Evolutionary conservation across 2,888 invertebrate genomes (phyloP).

Genomic region (Cheilosia vulpina): DNA sequence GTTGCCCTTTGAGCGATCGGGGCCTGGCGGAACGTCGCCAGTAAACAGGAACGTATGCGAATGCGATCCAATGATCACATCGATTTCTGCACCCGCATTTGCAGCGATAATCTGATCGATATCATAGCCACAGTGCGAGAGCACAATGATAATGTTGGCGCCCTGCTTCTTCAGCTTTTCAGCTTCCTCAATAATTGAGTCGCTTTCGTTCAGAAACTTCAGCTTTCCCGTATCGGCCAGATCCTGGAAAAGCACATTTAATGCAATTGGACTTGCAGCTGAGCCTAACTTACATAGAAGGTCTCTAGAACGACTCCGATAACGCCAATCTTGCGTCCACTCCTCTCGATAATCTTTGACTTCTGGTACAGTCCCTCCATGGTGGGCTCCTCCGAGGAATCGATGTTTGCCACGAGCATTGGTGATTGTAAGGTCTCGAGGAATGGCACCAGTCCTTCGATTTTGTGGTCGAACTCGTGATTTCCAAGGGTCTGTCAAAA

Average conservation of each 20-base stretch:
- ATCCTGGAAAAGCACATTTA: conserved; percentile 83
- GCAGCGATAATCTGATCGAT: conserved; percentile 88
- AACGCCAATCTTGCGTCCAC: conserved; percentile 89
- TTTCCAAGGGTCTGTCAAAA: conserved; percentile 90
- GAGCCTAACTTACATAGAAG: conserved; percentile 85
- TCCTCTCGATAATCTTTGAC: conserved; percentile 87
- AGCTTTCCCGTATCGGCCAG: conserved; percentile 88
- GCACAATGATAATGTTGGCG: conserved; percentile 90
- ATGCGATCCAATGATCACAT: conserved; percentile 94
- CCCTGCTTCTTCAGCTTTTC: conserved; percentile 86
- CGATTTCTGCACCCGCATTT: conserved; percentile 87
- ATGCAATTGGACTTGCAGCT: conserved; percentile 8
- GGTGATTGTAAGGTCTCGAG: conserved; percentile 87
- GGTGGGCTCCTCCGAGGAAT: conserved; percentile 87
- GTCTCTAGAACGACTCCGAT: conserved; percentile 90
- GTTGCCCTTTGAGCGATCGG: conserved; percentile 85
- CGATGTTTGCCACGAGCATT: conserved; percentile 90
- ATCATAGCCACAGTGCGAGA: conserved; percentile 92
- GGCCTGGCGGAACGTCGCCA: conserved; percentile 85
- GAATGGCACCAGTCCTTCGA: conserved; percentile 89
- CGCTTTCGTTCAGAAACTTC: conserved; percentile 88
- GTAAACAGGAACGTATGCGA: conserved; percentile 92
- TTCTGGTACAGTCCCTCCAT: conserved; percentile 87
- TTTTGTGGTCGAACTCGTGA: conserved; percentile 93
- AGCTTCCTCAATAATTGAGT: conserved; percentile 88